Conservation (phyloP, 2,797 vertebrate genomes). For the Mastacembelus armatus region DNA sequence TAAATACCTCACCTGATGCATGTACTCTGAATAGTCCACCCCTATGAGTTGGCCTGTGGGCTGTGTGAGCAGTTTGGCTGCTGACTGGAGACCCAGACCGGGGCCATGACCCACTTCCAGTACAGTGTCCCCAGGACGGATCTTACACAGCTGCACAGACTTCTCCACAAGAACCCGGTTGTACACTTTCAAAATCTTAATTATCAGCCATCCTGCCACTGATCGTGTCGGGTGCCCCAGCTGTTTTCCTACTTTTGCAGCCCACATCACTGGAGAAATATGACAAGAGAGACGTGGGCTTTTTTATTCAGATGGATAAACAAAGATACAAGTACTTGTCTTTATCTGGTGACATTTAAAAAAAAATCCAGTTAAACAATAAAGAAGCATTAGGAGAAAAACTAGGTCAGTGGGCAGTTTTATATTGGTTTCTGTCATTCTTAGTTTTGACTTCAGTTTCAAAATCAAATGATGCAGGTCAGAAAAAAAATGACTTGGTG, state of each 20-base stretch:
- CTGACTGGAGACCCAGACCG: conserved; percentile 75
- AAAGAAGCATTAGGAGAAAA: no score
- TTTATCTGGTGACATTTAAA: no score
- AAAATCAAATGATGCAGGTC: no score
- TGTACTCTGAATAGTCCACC: conserved; percentile 84
- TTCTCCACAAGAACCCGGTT: conserved; percentile 75
- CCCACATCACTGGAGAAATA: conserved; percentile 62
- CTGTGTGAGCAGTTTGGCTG: conserved; percentile 68
- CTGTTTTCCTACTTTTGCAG: conserved; percentile 65
- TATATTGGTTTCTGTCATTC: no score
- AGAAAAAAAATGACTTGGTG: no score
- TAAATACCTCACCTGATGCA: conserved; percentile 73
- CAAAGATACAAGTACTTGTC: not conserved
- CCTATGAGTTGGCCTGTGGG: conserved; percentile 78
- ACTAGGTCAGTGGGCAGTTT: no score
- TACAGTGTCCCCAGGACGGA: conserved; percentile 76
- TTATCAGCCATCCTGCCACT: conserved; percentile 75
- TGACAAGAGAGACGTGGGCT: no score
- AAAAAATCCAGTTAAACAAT: no score
- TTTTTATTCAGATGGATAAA: not conserved
- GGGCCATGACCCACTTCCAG: conserved; percentile 83
- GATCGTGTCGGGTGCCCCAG: conserved; percentile 72
- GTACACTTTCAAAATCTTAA: conserved; percentile 53
- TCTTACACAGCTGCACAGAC: conserved; percentile 70
- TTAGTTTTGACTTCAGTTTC: no score